A percentile compares a stretch with the other conserved stretches of the same genome.
These are phyloP conservation scores for Mizuhopecten yessoensis DNA, from an alignment of 1,140 invertebrate species.

Conservation along the genomic window DNA sequence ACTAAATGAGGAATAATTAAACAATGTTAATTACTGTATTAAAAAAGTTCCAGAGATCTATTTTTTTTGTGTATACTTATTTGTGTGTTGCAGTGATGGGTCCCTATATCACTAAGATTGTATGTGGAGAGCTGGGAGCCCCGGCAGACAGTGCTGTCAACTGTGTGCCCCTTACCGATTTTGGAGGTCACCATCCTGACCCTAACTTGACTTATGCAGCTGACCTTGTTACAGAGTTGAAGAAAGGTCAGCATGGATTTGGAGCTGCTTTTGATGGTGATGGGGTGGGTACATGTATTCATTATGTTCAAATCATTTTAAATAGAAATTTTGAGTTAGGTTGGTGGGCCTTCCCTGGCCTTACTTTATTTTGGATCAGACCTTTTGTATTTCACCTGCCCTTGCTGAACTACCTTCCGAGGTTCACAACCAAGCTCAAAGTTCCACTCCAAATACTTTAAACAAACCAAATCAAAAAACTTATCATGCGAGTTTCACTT, in stretches of 20 bases:
- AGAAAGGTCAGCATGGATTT: slow-evolving; percentile 93
- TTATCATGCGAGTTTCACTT: too few relatives aligned
- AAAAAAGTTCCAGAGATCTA: too few relatives aligned
- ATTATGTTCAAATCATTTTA: not conserved
- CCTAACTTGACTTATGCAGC: slow-evolving; percentile 98
- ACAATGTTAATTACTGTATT: too few relatives aligned
- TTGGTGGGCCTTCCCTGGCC: too few relatives aligned
- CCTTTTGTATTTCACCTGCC: too few relatives aligned
- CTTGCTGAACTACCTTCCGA: too few relatives aligned
- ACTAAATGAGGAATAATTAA: too few relatives aligned
- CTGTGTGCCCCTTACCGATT: slow-evolving; percentile 93
- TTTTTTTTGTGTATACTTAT: not conserved
- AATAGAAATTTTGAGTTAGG: too few relatives aligned
- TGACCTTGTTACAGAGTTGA: slow-evolving; percentile 91
- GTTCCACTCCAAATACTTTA: too few relatives aligned
- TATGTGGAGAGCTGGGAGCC: slow-evolving; percentile 92
- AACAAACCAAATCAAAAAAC: too few relatives aligned
- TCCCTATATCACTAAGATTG: slow-evolving; percentile 96
- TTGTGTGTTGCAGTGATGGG: slow-evolving; percentile 92
- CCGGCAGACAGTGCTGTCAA: slow-evolving; percentile 88
- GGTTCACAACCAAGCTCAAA: too few relatives aligned
- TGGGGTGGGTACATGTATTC: slow-evolving; percentile 87
- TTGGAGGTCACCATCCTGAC: slow-evolving; percentile 98
- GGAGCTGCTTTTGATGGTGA: slow-evolving; percentile 99
- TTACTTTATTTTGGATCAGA: too few relatives aligned